phyloP scores from a whole-genome alignment of 2,113 vertebrate species.

The Telmatochromis bifrenatus region DNA sequence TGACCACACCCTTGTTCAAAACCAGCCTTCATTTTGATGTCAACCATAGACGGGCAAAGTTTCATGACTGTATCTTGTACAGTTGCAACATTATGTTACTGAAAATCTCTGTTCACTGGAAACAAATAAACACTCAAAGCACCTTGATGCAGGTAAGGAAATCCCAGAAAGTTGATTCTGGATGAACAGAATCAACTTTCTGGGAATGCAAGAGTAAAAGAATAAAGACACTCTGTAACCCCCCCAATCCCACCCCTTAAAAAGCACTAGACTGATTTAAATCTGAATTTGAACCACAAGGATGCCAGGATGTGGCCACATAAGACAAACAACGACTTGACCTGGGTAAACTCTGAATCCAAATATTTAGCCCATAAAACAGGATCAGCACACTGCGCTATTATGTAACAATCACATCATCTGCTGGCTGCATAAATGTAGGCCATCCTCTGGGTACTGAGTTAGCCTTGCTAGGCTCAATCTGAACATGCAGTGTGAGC shows the following conservation, averaged over 20 bases:
- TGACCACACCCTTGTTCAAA: not conserved
- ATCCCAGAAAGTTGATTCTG: not conserved
- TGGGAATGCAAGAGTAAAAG: not conserved
- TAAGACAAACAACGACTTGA: not conserved
- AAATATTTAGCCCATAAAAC: constrained; percentile 11
- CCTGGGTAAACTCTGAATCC: not conserved
- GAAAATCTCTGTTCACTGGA: not conserved
- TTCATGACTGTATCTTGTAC: not conserved
- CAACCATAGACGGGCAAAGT: not conserved
- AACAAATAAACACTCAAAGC: not conserved
- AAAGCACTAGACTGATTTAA: not conserved
- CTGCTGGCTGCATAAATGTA: constrained; percentile 6
- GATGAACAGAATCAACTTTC: not conserved
- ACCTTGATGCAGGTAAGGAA: not conserved
- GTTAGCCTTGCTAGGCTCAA: not conserved
- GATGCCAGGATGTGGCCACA: not conserved
- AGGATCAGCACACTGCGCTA: not conserved
- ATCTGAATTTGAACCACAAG: not conserved
- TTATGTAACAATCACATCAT: constrained; percentile 20
- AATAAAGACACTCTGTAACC: not conserved
- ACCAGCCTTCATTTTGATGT: not conserved
- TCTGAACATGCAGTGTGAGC: not conserved
- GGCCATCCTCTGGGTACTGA: not conserved
- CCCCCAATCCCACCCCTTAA: not conserved
- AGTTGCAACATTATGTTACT: not conserved